phyloP scores from a whole-genome alignment of 2,888 invertebrate genomes.

The Punctoribates punctum region DNA sequence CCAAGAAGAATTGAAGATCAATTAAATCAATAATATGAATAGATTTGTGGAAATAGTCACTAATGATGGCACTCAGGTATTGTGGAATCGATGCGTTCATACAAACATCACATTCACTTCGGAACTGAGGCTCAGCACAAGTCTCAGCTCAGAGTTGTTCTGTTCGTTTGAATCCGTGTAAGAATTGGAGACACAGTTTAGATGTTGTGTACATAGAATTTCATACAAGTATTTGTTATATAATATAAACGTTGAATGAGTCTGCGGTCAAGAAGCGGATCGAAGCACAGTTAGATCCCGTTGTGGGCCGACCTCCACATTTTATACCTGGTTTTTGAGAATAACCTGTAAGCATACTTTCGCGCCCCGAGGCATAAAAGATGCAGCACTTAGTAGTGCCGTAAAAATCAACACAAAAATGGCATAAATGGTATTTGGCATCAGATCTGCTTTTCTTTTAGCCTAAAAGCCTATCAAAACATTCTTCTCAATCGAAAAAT shows the following conservation, averaged over 20 bases:
- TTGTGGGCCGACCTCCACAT: slow-evolving; percentile 35
- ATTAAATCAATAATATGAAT: background rate
- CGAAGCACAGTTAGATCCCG: slow-evolving; percentile 27
- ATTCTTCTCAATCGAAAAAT: slow-evolving; percentile 13
- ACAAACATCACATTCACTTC: slow-evolving; percentile 20
- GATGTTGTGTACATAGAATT: background rate
- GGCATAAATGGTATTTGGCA: slow-evolving; percentile 23
- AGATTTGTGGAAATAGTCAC: background rate
- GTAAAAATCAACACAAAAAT: slow-evolving; percentile 29
- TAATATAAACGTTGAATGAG: slow-evolving; percentile 8
- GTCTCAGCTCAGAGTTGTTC: slow-evolving; percentile 19
- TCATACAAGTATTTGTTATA: background rate
- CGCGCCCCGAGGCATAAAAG: slow-evolving; percentile 25
- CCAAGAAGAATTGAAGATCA: slow-evolving; percentile 12
- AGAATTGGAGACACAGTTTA: slow-evolving; percentile 31
- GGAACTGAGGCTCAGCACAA: slow-evolving; percentile 26
- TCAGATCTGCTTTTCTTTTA: slow-evolving; percentile 34
- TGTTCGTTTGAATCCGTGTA: slow-evolving; percentile 26
- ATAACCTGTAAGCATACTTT: slow-evolving; percentile 36
- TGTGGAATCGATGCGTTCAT: background rate
- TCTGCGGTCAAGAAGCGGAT: slow-evolving; percentile 25
- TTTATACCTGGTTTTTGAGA: slow-evolving; percentile 20
- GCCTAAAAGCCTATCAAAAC: slow-evolving; percentile 34
- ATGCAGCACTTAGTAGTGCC: slow-evolving; percentile 35
- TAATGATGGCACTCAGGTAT: slow-evolving; percentile 30